A percentile compares a stretch with the other conserved stretches of the same genome.
phyloP scores from a whole-genome alignment of 2,888 invertebrate species.

The Polydrusus cervinus region DNA sequence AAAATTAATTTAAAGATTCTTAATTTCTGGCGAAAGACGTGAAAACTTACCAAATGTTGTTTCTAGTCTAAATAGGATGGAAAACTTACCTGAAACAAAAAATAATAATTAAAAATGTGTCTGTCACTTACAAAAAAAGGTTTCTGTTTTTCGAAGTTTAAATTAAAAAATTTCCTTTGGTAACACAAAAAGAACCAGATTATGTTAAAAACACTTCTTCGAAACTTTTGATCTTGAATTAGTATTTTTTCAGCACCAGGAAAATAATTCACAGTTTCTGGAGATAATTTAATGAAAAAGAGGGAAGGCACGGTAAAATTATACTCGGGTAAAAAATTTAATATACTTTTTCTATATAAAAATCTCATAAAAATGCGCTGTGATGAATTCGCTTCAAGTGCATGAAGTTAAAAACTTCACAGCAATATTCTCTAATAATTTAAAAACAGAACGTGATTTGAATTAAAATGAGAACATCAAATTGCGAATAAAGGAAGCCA shows the following conservation, averaged over 20 bases:
- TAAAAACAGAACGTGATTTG: slow-evolving; percentile 38
- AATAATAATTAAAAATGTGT: background rate
- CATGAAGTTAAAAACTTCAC: slow-evolving; percentile 25
- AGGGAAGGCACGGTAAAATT: slow-evolving; percentile 15
- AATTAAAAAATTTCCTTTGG: background rate
- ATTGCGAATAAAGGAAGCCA: slow-evolving; percentile 3
- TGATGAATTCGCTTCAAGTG: slow-evolving; percentile 28
- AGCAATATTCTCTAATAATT: slow-evolving; percentile 43
- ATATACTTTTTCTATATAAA: slow-evolving; percentile 32
- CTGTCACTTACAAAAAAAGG: no score
- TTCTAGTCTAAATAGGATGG: background rate
- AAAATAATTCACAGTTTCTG: slow-evolving; percentile 9
- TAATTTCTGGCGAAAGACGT: no score
- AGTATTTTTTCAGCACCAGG: slow-evolving; percentile 9
- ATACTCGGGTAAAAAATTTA: slow-evolving; percentile 17
- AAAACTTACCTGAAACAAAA: slow-evolving; percentile 14
- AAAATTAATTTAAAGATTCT: no score
- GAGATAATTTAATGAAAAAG: slow-evolving; percentile 19
- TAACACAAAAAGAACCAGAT: background rate
- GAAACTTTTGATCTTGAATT: slow-evolving; percentile 8
- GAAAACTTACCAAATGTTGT: background rate
- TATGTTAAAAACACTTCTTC: slow-evolving; percentile 1
- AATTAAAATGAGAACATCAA: slow-evolving; percentile 32
- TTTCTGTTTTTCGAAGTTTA: background rate
- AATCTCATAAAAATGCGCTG: slow-evolving; percentile 24